A percentile compares a stretch with the other conserved stretches of the same genome.
Evolutionary conservation across 2,113 vertebrate species (phyloP).

Genomic region (Sapayoa aenigma): DNA sequence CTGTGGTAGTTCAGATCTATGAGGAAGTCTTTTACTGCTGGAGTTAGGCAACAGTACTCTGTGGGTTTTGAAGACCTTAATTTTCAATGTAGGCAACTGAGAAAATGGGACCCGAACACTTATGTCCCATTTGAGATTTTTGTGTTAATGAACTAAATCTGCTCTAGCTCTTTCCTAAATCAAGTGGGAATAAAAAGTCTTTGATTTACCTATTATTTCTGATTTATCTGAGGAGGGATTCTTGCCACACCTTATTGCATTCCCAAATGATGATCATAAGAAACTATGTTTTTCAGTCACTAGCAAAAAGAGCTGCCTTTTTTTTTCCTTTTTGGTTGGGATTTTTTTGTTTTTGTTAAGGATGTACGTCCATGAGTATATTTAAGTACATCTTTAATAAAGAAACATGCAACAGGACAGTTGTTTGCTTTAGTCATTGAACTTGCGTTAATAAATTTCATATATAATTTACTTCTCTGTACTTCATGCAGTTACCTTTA

Average conservation of each 20-base stretch:
- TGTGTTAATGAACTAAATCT: not conserved
- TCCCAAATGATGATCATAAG: not conserved
- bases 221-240: not conserved
- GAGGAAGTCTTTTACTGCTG: not conserved
- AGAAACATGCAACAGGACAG: not conserved
- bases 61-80: not conserved
- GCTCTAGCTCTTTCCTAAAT: not conserved
- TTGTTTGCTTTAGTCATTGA: not conserved
- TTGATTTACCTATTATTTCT: not conserved
- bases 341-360: not conserved
- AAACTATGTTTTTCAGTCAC: not conserved
- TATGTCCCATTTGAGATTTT: not conserved
- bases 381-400: not conserved
- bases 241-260: not conserved
- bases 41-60: not conserved
- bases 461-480: not conserved
- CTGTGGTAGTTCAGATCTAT: not conserved
- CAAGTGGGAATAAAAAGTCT: not conserved
- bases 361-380: not conserved
- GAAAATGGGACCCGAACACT: not conserved
- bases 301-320: not conserved
- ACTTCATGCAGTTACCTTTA: not conserved
- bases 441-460: not conserved
- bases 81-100: not conserved
- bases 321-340: not conserved